Percentiles rank a stretch among this genome's conserved stretches.
Evolutionary conservation across 1,140 invertebrate species (phyloP).

Genomic region (Bombus picipes): DNA sequence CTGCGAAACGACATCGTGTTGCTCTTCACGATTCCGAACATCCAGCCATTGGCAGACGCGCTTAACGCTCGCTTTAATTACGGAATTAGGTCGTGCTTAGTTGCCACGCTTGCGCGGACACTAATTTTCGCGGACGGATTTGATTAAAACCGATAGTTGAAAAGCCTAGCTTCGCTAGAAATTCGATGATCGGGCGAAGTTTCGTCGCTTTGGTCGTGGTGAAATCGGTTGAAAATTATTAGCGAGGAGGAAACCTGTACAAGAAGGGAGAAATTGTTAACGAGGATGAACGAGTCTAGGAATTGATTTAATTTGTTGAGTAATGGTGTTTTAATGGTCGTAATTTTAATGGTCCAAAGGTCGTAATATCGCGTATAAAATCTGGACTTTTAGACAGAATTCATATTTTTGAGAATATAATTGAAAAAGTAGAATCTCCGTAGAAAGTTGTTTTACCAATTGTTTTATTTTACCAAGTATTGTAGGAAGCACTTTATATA

Average conservation of each 20-base stretch:
- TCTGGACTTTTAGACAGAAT: too few relatives aligned
- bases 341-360: too few relatives aligned
- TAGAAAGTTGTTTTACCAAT: too few relatives aligned
- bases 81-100: conserved; percentile 65
- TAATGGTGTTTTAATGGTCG: background rate
- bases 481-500: too few relatives aligned
- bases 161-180: background rate
- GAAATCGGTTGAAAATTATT: background rate
- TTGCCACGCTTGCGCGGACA: conserved; percentile 2
- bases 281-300: background rate
- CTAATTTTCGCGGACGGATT: conserved; percentile 56
- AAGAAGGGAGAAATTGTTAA: background rate
- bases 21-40: background rate
- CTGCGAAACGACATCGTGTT: background rate
- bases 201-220: background rate
- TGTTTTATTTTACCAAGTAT: too few relatives aligned
- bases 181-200: background rate
- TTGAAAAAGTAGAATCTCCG: too few relatives aligned
- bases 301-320: background rate
- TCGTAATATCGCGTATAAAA: too few relatives aligned
- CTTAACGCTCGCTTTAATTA: conserved; percentile 62
- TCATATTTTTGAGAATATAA: too few relatives aligned
- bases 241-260: background rate
- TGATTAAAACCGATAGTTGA: conserved; percentile 62
- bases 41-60: background rate